Conservation (phyloP, 2,113 vertebrate genomes). For the Ciconia boyciana region DNA sequence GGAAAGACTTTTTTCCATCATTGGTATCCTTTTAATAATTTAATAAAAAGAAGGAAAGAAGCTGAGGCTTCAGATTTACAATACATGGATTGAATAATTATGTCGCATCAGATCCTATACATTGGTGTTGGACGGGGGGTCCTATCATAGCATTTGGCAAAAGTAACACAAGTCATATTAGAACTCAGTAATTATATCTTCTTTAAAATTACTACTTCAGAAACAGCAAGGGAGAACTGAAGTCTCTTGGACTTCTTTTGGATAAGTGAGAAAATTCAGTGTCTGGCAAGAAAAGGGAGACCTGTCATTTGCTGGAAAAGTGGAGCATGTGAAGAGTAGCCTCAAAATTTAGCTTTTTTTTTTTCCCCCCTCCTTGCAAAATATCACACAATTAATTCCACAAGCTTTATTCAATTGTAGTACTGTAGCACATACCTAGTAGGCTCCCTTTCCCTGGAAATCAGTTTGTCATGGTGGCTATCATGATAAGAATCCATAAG, state of each 20-base stretch:
- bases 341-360: background rate
- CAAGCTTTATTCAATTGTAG: slow-evolving; percentile 20
- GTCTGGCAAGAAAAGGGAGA: background rate
- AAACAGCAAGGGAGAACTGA: background rate
- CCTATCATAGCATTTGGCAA: background rate
- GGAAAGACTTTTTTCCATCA: background rate
- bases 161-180: background rate
- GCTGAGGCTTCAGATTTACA: background rate
- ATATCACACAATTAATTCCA: background rate
- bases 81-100: background rate
- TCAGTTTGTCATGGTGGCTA: background rate
- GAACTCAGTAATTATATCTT: background rate
- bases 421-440: background rate
- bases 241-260: background rate
- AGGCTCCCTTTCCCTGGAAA: background rate
- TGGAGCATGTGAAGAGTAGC: background rate
- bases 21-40: background rate
- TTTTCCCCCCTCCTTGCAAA: background rate
- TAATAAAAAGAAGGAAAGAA: background rate
- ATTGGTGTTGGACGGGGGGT: background rate
- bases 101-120: background rate
- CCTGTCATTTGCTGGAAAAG: background rate
- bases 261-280: background rate
- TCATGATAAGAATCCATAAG: background rate
- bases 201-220: background rate